Evolutionary conservation across 2,797 vertebrate genomes (phyloP), one percentile per base, ranked within the genome.

Genomic region (Tragelaphus eurycerus): DNA sequence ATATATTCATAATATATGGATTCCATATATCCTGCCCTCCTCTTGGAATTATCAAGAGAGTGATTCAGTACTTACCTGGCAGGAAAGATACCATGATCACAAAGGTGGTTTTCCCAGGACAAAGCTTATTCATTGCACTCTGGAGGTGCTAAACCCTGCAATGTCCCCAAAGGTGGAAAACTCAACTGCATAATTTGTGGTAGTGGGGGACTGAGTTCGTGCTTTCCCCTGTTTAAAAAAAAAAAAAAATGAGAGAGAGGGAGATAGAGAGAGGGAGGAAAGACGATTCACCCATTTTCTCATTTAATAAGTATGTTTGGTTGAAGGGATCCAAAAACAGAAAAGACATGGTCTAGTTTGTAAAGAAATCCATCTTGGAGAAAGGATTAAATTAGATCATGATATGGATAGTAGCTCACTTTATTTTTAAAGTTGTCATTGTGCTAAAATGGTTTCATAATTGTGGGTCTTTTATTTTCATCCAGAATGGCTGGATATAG

Each of bases 361-460:
- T 94, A 71, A 79, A 91, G 67, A 48, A 86, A 83, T 84, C 12
- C 7, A 25, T 59, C 25, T 79, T 84, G 29, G n/a, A 88, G 86
- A 97, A 90, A 83, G 10, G 7, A 59, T 88, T 91, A 93, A 76
- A 54, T 84, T 31, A n/a, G 84, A 43, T 62, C 64, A 96, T 90
- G 13, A n/a, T 81, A n/a, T 13, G 5, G 54, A 57, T 43, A 71
- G 16, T 27, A n/a, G 16, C 38, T 79, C 10, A 10, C 31, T 23
- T 67, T 34, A 88, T 86, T 94, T 78, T 89, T 57, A 55, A 79
- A 54, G 17, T 29, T 92, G 14, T 78, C 54, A 46, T 87, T 90
- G 46, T 95, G 14, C 19, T 86, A 60, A 43, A 78, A 59, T 27
- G 19, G 48, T 62, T 97, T 90, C 62, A 12, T 67, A 52, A 48